Percentiles rank a stretch among this genome's conserved stretches.
These are phyloP conservation scores for Lycaon pictus DNA, from an alignment of 2,113 vertebrate species.

Conservation along the genomic window DNA sequence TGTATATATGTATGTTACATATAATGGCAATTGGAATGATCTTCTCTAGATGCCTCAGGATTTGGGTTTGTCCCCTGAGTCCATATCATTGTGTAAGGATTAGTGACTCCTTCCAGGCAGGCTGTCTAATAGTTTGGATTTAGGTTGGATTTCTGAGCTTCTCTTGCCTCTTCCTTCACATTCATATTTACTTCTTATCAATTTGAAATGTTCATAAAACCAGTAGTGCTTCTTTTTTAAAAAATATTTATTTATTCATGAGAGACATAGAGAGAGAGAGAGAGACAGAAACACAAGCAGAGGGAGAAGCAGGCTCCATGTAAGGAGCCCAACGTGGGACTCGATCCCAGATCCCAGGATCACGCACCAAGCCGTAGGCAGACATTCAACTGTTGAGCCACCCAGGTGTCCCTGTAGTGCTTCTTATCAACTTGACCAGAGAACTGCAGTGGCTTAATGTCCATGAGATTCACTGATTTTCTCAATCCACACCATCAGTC, in stretches of 20 bases:
- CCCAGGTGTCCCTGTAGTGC: neutral
- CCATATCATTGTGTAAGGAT: neutral
- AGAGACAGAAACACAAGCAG: too few relatives aligned
- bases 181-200: conserved; percentile 44
- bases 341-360: too few relatives aligned
- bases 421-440: conserved; percentile 20
- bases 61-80: neutral
- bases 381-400: too few relatives aligned
- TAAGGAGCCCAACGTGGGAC: too few relatives aligned
- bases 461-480: neutral
- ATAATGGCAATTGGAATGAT: conserved; percentile 41
- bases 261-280: too few relatives aligned
- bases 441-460: neutral
- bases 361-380: too few relatives aligned
- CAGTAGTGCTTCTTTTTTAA: too few relatives aligned
- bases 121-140: conserved; percentile 3
- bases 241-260: too few relatives aligned
- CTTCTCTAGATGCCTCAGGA: neutral
- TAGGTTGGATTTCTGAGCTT: neutral
- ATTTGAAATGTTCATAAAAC: neutral
- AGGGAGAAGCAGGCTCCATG: too few relatives aligned
- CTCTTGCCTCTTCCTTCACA: neutral
- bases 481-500: neutral
- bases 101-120: neutral
- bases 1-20: neutral